phyloP scores from a whole-genome alignment of 1,140 invertebrate genomes.

The Periplaneta americana region DNA sequence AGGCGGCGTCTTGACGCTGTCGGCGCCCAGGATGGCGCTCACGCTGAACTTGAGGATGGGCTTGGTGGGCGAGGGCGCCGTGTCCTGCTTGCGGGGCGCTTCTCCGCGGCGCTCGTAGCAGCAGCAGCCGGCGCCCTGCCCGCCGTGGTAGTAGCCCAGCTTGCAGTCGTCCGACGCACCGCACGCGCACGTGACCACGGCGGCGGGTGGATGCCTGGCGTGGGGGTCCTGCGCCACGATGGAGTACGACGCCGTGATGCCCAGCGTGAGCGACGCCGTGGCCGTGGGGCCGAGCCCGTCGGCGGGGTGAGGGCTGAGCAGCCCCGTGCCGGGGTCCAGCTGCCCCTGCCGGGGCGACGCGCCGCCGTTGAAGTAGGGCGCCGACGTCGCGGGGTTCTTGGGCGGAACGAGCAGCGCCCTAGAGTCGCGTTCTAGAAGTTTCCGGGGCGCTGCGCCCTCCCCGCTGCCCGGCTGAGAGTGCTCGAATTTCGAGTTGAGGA shows the following conservation, averaged over 20 bases:
- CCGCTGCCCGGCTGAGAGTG: neutral
- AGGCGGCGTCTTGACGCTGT: slow-evolving; percentile 37
- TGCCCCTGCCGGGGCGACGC: neutral
- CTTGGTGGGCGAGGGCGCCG: slow-evolving; percentile 42
- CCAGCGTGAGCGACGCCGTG: slow-evolving; percentile 24
- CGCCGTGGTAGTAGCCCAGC: neutral
- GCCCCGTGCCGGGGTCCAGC: neutral
- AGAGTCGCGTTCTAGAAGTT: neutral
- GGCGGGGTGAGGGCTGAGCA: slow-evolving; percentile 1
- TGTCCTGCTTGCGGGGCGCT: slow-evolving; percentile 27
- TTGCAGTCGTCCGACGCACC: neutral
- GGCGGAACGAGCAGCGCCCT: neutral
- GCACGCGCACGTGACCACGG: neutral
- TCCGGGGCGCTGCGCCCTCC: neutral
- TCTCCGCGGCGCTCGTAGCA: slow-evolving; percentile 27
- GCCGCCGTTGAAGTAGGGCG: neutral
- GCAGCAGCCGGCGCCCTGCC: neutral
- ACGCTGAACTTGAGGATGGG: slow-evolving; percentile 89
- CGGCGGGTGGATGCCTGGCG: neutral
- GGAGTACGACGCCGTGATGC: slow-evolving; percentile 26
- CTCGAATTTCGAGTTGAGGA: neutral
- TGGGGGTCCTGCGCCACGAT: slow-evolving; percentile 15
- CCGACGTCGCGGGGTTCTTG: neutral
- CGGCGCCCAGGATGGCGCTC: slow-evolving; percentile 76
- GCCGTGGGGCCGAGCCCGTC: slow-evolving; percentile 4